phyloP scores from a whole-genome alignment of 2,888 invertebrate species.

The Stenchaetothrips biformis region DNA sequence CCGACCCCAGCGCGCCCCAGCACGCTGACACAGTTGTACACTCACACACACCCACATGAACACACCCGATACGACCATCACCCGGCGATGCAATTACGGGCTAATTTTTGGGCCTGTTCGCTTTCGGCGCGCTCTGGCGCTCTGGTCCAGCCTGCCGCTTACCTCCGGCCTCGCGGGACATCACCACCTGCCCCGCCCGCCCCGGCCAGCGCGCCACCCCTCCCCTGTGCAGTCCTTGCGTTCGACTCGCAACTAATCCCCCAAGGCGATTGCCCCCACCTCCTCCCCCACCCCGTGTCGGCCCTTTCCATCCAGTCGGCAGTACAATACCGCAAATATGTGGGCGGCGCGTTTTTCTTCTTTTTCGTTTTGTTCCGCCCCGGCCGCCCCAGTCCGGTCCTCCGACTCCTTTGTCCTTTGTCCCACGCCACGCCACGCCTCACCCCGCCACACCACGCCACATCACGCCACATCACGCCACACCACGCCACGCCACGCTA shows the following conservation, averaged over 20 bases:
- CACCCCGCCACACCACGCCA: background rate
- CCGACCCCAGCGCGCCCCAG: background rate
- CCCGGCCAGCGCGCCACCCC: background rate
- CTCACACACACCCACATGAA: background rate
- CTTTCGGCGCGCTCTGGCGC: background rate
- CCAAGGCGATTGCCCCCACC: background rate
- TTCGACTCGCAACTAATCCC: too few relatives aligned
- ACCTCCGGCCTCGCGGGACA: background rate
- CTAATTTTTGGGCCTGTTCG: background rate
- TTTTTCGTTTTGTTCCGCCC: background rate
- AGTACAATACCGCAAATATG: background rate
- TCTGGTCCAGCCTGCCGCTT: background rate
- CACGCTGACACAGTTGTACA: background rate
- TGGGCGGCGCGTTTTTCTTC: background rate
- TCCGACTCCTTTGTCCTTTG: background rate
- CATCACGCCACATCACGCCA: background rate
- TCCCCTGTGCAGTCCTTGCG: background rate
- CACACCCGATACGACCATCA: background rate
- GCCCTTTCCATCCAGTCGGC: background rate
- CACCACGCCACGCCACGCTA: background rate
- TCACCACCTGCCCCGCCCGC: background rate
- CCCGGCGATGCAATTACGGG: background rate
- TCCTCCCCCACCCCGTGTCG: background rate
- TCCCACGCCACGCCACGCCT: background rate
- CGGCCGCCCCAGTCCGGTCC: background rate